A percentile compares a stretch with the other conserved stretches of the same genome.
These are phyloP conservation scores for Sitophilus oryzae DNA, from an alignment of 1,140 invertebrate species.

Conservation along the genomic window DNA sequence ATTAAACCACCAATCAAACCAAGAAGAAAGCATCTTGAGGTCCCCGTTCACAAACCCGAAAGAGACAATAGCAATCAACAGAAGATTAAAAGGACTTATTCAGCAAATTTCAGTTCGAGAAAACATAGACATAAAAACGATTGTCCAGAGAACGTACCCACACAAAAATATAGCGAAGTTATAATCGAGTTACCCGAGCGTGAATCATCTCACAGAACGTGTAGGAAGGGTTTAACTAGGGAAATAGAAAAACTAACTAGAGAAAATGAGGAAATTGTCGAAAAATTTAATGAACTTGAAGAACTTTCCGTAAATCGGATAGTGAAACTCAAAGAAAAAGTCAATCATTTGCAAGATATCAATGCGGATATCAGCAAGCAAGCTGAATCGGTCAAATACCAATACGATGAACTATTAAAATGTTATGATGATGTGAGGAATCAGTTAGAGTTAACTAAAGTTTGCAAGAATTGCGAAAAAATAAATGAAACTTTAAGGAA, in stretches of 20 bases:
- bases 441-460: constrained; percentile 32
- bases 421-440: constrained; percentile 27
- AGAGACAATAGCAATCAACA: constrained; percentile 13
- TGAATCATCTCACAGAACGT: constrained; percentile 31
- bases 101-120: constrained; percentile 30
- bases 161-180: constrained; percentile 16
- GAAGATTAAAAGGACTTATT: constrained; percentile 30
- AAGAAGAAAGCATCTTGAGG: constrained; percentile 31
- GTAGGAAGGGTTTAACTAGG: constrained; percentile 37
- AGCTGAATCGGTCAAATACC: constrained; percentile 28
- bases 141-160: constrained; percentile 1
- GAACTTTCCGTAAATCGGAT: constrained; percentile 38
- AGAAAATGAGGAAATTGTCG: constrained; percentile 40
- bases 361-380: constrained; percentile 35
- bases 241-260: constrained; percentile 42
- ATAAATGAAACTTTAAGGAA: constrained; percentile 44
- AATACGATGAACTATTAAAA: constrained; percentile 30
- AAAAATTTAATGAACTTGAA: constrained; percentile 40
- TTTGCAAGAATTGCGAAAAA: constrained; percentile 41
- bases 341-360: constrained; percentile 26
- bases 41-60: constrained; percentile 30
- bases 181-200: constrained; percentile 25
- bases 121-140: constrained; percentile 20
- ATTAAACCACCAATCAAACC: constrained; percentile 32
- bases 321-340: constrained; percentile 39